These are phyloP conservation scores for Monodelphis domestica DNA, from an alignment of 2,797 vertebrate genomes.

Conservation along the genomic window DNA sequence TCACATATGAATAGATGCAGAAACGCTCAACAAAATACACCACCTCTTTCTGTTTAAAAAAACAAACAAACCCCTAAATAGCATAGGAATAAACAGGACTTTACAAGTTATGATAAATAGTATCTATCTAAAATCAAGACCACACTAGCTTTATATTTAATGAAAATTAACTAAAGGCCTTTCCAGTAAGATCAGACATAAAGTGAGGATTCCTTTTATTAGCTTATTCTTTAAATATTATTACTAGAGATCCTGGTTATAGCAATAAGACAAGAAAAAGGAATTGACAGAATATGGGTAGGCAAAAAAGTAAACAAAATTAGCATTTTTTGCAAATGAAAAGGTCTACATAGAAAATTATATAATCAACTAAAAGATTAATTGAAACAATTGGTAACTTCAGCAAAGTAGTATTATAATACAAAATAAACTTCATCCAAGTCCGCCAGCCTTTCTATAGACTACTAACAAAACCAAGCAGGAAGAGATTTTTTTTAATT, in stretches of 20 bases:
- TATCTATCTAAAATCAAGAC: neutral
- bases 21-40: neutral
- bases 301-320: neutral
- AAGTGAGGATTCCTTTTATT: neutral
- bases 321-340: neutral
- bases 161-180: neutral
- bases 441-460: neutral
- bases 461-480: neutral
- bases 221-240: neutral
- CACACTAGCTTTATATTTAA: neutral
- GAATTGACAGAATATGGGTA: neutral
- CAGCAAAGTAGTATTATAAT: neutral
- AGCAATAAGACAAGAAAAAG: neutral
- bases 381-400: neutral
- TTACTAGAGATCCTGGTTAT: neutral
- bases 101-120: neutral
- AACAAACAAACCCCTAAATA: too few relatives aligned
- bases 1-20: neutral
- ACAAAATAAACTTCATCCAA: neutral
- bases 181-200: neutral
- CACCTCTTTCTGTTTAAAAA: neutral
- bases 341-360: neutral
- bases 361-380: neutral
- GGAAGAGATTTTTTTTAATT: too few relatives aligned
- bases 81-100: neutral